Conservation (phyloP, 2,888 invertebrate genomes). For the Epinotia demarniana region DNA sequence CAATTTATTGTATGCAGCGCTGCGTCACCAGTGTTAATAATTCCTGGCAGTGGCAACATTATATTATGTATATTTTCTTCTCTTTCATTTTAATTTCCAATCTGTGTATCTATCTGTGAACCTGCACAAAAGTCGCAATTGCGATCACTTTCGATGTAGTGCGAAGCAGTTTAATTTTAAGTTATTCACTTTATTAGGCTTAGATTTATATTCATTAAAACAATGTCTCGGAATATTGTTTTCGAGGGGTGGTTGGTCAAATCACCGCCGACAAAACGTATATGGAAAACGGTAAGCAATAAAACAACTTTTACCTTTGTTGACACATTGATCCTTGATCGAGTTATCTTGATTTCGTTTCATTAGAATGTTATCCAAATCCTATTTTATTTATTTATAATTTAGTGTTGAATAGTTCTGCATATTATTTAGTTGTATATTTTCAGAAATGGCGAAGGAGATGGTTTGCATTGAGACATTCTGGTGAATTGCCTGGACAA, state of each 20-base stretch:
- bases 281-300: constrained; percentile 96
- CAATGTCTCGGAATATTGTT: constrained; percentile 88
- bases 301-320: constrained; percentile 61
- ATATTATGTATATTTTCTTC: neutral
- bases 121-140: constrained; percentile 38
- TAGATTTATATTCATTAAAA: constrained; percentile 51
- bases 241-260: constrained; percentile 98
- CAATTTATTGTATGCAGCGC: neutral
- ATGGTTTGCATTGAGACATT: constrained; percentile 96
- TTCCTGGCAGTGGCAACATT: constrained; percentile 33
- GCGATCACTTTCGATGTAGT: constrained; percentile 49
- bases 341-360: constrained; percentile 49
- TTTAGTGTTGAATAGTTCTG: neutral
- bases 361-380: constrained; percentile 46
- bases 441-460: constrained; percentile 96
- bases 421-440: constrained; percentile 16
- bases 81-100: constrained; percentile 31
- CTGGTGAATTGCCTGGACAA: constrained; percentile 96
- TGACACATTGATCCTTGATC: constrained; percentile 60
- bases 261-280: constrained; percentile 96
- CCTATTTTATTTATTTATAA: neutral
- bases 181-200: constrained; percentile 61
- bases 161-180: constrained; percentile 51
- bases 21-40: neutral
- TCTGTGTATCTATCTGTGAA: constrained; percentile 40